Evolutionary conservation across 2,888 invertebrate genomes (phyloP), one percentile per base, ranked within the genome.

Genomic region (Erpobdella octoculata): DNA sequence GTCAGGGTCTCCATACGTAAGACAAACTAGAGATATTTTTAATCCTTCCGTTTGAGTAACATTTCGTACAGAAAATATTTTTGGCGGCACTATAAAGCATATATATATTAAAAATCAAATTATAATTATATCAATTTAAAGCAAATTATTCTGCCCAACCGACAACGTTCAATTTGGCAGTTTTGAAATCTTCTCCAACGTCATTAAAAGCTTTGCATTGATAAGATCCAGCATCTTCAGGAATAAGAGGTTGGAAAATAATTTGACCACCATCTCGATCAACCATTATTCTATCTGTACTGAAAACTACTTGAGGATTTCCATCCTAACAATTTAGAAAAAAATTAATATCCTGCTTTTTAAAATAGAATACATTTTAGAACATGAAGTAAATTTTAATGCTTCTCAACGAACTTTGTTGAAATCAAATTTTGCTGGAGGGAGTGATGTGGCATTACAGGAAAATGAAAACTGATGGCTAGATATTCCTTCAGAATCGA

Each of bases 1-100:
- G n/a, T 68, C 62, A 1, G 79, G 79, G 38, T 78, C 76, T 31
- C 78, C 79, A 2, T 71, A 70, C 15, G 77, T 72, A 2, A 71
- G 46, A 73, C 79, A 79, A 8, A 66, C 72, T 68, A 78, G 62
- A 12, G 69, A 73, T 9, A 58, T 59, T 15, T 37, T 53, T 8
- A 61, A 15, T 6, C 72, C 72, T 31, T 74, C 74, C 2, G 59
- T 68, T 28, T 71, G 70, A 2, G 74, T 74, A 12, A 71, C 68
- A 38, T 74, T 74, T 33, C 61, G 58, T 18, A 74, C 73, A 0
- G 48, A 33, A 37, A 59, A 64, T 18, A 73, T 68, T 36, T 66
- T 71, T 15, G 74, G 74, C 2, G 72, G 70, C 6, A 74, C 72
- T 72, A 41, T 41, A 41, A 12, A 41, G 18, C 18, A 41, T 12